These are phyloP conservation scores for Rana temporaria DNA, from an alignment of 2,113 vertebrate genomes.

Conservation along the genomic window DNA sequence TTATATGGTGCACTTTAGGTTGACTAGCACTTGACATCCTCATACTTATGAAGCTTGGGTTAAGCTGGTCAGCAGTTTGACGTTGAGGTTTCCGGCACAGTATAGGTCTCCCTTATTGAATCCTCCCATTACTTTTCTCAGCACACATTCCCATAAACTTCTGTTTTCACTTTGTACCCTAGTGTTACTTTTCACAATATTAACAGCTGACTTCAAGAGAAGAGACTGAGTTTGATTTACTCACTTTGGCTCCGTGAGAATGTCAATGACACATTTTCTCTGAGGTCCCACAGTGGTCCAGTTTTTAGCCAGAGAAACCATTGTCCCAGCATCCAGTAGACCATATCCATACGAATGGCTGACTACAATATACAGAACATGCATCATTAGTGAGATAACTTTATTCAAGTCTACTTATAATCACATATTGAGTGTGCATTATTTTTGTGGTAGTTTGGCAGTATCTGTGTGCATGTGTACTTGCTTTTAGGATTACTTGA, in stretches of 20 bases:
- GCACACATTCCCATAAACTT: not conserved
- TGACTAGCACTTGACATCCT: too few species aligned
- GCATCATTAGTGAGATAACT: not conserved
- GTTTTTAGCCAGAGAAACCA: slow-evolving; percentile 92
- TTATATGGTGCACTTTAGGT: too few species aligned
- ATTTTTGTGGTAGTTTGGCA: too few species aligned
- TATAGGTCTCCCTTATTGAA: too few species aligned
- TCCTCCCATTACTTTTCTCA: too few species aligned
- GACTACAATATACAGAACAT: slow-evolving; percentile 73
- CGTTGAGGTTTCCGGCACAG: too few species aligned
- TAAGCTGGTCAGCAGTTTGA: too few species aligned
- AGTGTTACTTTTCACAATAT: not conserved
- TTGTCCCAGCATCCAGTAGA: slow-evolving; percentile 88
- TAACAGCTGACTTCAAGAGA: not conserved
- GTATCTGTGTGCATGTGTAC: too few species aligned
- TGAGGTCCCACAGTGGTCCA: slow-evolving; percentile 89
- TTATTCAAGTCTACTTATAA: too few species aligned
- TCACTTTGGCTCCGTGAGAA: slow-evolving; percentile 88
- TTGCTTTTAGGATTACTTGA: too few species aligned
- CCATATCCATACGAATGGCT: slow-evolving; percentile 96
- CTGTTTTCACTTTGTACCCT: not conserved
- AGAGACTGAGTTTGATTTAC: slow-evolving; percentile 20
- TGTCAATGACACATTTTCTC: slow-evolving; percentile 85
- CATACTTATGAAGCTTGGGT: too few species aligned
- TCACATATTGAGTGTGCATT: too few species aligned